A percentile compares a stretch with the other conserved stretches of the same genome.
These are phyloP conservation scores for Heliconius sara DNA, from an alignment of 2,888 invertebrate species.

Conservation along the genomic window DNA sequence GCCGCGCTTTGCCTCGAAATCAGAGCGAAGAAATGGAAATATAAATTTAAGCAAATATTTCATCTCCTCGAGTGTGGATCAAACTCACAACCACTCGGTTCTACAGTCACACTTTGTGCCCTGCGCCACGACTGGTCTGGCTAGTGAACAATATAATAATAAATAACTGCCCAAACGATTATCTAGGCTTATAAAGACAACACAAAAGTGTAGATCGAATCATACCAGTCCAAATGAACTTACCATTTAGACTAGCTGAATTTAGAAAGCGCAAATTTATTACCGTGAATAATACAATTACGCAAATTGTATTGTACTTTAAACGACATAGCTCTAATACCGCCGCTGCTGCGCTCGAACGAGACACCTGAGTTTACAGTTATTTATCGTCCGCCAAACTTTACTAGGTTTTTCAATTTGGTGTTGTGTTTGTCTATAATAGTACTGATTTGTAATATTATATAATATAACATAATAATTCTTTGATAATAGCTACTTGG, in stretches of 20 bases:
- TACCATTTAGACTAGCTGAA: constrained; percentile 34
- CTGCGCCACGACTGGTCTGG: too few relatives aligned
- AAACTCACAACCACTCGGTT: too few relatives aligned
- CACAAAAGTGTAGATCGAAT: constrained; percentile 32
- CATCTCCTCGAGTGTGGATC: too few relatives aligned
- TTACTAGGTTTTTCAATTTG: constrained; percentile 49
- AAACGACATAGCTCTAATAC: constrained; percentile 42
- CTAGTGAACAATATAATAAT: neutral
- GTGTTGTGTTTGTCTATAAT: constrained; percentile 25
- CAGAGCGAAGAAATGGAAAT: neutral
- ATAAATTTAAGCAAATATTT: too few relatives aligned
- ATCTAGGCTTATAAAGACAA: constrained; percentile 23
- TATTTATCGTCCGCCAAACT: constrained; percentile 46
- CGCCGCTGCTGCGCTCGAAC: constrained; percentile 41
- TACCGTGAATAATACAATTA: constrained; percentile 45
- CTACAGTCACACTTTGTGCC: too few relatives aligned
- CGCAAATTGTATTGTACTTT: constrained; percentile 46
- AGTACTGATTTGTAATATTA: neutral
- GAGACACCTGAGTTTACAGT: constrained; percentile 47
- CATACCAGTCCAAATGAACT: constrained; percentile 33
- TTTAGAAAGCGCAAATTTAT: constrained; percentile 44
- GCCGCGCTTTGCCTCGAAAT: too few relatives aligned
- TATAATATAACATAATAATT: neutral
- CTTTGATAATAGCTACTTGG: neutral
- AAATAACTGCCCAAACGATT: constrained; percentile 18